Evolutionary conservation across 2,797 vertebrate species (phyloP).

Genomic region (Neoniphon sammara): DNA sequence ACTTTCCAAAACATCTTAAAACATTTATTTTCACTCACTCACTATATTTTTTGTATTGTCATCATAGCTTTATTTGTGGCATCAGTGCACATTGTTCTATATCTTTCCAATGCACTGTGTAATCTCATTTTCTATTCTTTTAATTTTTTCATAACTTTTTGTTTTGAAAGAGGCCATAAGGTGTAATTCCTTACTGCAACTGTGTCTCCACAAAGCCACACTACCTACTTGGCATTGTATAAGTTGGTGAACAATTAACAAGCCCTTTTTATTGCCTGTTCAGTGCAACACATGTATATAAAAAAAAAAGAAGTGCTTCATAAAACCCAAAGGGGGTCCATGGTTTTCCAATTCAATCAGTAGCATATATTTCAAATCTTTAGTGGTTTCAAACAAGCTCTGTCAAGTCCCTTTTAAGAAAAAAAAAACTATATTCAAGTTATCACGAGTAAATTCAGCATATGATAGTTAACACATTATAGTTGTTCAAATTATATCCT

Average conservation of each 20-base stretch:
- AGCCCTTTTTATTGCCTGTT: slow-evolving; percentile 31
- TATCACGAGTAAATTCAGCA: slow-evolving; percentile 23
- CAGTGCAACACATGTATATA: slow-evolving; percentile 21
- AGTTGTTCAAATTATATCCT: neutral
- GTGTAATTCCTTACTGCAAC: neutral
- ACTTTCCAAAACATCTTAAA: no score
- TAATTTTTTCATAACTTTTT: no score
- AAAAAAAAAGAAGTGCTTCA: slow-evolving; percentile 18
- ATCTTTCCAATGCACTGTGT: no score
- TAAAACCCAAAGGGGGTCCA: neutral
- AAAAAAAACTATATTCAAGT: slow-evolving; percentile 55
- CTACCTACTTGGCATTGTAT: neutral
- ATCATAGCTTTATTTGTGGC: no score
- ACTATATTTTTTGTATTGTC: no score
- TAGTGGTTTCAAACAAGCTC: slow-evolving; percentile 27
- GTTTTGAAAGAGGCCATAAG: no score
- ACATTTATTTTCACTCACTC: no score
- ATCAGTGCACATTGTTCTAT: no score
- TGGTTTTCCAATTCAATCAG: slow-evolving; percentile 8
- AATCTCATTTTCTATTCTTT: no score
- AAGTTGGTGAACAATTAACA: neutral
- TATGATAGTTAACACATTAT: slow-evolving; percentile 1
- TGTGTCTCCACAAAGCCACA: neutral
- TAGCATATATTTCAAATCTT: slow-evolving; percentile 17
- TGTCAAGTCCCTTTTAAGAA: slow-evolving; percentile 36